Percentiles rank a stretch among this genome's conserved stretches.
Evolutionary conservation across 2,113 vertebrate genomes (phyloP).

Genomic region (Rhizomys pruinosus): DNA sequence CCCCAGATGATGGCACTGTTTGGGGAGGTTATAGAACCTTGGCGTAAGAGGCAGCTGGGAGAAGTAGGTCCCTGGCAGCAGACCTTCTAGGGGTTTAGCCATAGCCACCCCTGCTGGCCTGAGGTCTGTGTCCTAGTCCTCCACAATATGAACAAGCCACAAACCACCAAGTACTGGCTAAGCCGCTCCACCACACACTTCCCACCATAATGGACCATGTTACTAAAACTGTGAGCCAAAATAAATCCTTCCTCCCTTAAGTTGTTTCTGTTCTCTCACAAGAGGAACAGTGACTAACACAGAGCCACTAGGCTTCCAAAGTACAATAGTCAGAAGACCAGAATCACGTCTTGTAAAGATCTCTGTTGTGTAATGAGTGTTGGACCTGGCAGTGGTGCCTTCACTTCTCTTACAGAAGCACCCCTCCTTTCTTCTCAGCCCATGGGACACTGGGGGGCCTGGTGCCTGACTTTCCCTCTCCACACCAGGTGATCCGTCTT

Average conservation of each 20-base stretch:
- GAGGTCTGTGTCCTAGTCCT: background rate
- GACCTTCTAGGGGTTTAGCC: background rate
- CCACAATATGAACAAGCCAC: background rate
- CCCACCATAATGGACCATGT: background rate
- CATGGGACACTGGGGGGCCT: background rate
- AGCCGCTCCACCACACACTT: background rate
- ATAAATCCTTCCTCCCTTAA: background rate
- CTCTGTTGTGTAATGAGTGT: background rate
- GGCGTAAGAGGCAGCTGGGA: background rate
- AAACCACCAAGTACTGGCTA: background rate
- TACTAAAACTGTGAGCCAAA: background rate
- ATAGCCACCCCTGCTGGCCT: no score
- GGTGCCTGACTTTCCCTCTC: background rate
- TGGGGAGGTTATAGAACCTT: background rate
- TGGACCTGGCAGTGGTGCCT: background rate
- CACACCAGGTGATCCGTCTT: background rate
- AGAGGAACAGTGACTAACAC: background rate
- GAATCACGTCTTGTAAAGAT: background rate
- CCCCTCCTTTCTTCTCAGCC: background rate
- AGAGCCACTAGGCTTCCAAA: background rate
- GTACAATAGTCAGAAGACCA: background rate
- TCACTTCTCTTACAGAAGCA: background rate
- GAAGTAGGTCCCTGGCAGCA: background rate
- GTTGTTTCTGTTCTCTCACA: background rate
- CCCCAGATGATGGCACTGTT: background rate